Conservation (phyloP, 2,797 vertebrate genomes). For the Esox lucius region DNA sequence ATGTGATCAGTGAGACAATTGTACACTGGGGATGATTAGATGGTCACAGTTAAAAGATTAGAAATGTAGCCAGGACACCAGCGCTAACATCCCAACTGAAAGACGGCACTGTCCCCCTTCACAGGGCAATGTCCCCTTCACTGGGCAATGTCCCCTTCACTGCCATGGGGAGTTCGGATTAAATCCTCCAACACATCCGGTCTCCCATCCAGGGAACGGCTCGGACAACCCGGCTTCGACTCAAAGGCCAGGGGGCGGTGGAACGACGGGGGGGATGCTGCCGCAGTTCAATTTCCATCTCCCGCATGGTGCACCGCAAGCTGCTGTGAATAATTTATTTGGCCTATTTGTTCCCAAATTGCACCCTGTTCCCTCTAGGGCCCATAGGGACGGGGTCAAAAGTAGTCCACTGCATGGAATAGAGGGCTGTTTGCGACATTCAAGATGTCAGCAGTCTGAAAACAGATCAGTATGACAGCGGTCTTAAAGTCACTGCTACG, state of each 20-base stretch:
- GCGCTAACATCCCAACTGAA: no score
- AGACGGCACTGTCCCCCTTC: no score
- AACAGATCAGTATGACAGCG: not conserved
- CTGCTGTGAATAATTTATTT: not conserved
- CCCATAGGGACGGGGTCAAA: not conserved
- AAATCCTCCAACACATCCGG: no score
- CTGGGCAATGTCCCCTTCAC: no score
- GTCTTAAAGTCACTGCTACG: not conserved
- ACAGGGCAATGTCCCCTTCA: no score
- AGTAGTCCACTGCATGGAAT: not conserved
- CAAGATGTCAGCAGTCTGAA: not conserved
- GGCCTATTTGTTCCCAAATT: not conserved
- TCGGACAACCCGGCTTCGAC: not conserved
- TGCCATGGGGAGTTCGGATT: no score
- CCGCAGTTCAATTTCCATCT: not conserved
- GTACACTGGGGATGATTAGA: no score
- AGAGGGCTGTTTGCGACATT: not conserved
- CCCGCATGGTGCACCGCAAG: not conserved
- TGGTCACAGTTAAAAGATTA: no score
- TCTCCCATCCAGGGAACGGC: no score
- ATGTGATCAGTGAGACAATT: no score
- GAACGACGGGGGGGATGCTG: not conserved
- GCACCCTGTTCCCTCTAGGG: not conserved
- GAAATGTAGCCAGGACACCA: no score
- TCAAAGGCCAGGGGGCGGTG: no score